phyloP scores from a whole-genome alignment of 2,888 invertebrate genomes.

The Bruchidius siliquastri region DNA sequence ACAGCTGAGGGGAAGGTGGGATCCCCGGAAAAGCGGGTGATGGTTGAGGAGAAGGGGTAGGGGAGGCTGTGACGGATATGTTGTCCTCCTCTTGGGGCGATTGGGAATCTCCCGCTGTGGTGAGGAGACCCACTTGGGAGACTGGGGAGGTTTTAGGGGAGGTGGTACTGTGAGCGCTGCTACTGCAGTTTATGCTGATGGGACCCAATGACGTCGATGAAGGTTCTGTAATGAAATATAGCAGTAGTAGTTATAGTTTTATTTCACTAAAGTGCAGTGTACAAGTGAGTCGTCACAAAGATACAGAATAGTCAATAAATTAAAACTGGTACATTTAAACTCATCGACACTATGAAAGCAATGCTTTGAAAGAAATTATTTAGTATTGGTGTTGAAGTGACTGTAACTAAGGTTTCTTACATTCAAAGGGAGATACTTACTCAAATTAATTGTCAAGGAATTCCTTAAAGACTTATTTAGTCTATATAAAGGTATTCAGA shows the following conservation, averaged over 20 bases:
- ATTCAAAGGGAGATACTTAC: too few relatives aligned
- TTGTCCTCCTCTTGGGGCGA: conserved; percentile 41
- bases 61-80: conserved; percentile 63
- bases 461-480: too few relatives aligned
- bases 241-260: neutral
- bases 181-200: conserved; percentile 48
- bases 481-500: too few relatives aligned
- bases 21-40: conserved; percentile 41
- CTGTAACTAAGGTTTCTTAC: too few relatives aligned
- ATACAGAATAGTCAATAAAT: too few relatives aligned
- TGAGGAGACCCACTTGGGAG: conserved; percentile 43
- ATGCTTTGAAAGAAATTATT: too few relatives aligned
- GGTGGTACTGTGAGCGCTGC: conserved; percentile 65
- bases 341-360: too few relatives aligned
- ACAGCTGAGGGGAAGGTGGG: conserved; percentile 46
- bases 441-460: too few relatives aligned
- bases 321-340: too few relatives aligned
- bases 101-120: conserved; percentile 49
- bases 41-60: conserved; percentile 53
- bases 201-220: conserved; percentile 45
- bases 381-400: too few relatives aligned
- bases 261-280: too few relatives aligned
- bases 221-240: conserved; percentile 36
- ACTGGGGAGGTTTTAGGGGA: conserved; percentile 62
- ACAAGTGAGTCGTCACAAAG: too few relatives aligned